phyloP scores from a whole-genome alignment of 2,113 vertebrate species.

The Brachirus orientalis region DNA sequence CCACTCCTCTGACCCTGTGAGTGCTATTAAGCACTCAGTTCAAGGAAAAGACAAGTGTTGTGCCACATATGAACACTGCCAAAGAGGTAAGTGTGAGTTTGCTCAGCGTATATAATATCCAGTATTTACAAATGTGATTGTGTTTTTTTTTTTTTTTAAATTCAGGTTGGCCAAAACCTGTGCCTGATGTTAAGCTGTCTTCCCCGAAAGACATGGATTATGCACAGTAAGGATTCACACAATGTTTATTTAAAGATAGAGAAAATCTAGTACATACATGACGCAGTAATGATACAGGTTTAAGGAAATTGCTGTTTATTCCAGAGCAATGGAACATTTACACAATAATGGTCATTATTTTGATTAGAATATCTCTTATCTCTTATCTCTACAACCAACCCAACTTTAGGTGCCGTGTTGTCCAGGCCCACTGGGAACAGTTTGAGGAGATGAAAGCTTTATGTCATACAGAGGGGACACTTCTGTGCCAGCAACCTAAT shows the following conservation, averaged over 20 bases:
- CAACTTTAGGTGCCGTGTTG: slow-evolving; percentile 79
- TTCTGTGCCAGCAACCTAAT: slow-evolving; percentile 82
- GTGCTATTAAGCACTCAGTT: slow-evolving; percentile 1
- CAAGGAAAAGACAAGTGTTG: neutral
- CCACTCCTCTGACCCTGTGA: slow-evolving; percentile 6
- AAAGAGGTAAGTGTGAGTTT: slow-evolving; percentile 26
- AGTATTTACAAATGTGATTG: neutral
- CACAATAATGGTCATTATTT: neutral
- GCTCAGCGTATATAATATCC: neutral
- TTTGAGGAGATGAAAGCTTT: slow-evolving; percentile 86
- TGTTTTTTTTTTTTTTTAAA: neutral
- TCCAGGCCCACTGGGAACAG: slow-evolving; percentile 84
- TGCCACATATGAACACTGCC: neutral
- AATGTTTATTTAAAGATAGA: neutral
- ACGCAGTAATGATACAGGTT: neutral
- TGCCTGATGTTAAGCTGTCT: slow-evolving; percentile 17
- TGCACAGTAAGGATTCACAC: slow-evolving; percentile 54
- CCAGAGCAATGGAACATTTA: neutral
- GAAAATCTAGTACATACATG: neutral
- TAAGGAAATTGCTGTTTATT: neutral
- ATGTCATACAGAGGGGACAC: slow-evolving; percentile 81
- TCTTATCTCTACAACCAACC: slow-evolving; percentile 12
- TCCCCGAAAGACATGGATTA: slow-evolving; percentile 22
- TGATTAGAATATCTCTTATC: slow-evolving; percentile 3
- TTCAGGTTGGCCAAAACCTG: slow-evolving; percentile 22